These are phyloP conservation scores for Phaethornis superciliosus DNA, from an alignment of 2,113 vertebrate genomes.

Conservation along the genomic window DNA sequence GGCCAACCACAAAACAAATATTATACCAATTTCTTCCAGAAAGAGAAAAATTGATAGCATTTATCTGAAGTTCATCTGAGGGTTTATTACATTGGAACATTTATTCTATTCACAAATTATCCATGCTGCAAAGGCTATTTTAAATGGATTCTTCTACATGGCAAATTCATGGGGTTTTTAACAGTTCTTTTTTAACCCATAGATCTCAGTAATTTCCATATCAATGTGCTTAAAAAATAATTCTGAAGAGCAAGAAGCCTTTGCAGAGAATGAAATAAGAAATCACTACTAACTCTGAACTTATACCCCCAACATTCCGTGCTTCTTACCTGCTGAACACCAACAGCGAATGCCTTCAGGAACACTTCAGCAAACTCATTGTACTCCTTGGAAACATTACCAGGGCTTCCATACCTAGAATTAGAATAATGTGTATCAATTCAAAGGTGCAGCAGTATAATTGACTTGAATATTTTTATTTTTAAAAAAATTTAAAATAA, in stretches of 20 bases:
- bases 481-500: not conserved
- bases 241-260: not conserved
- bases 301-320: not conserved
- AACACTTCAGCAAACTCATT: conserved; percentile 97
- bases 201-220: not conserved
- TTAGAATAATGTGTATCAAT: conserved; percentile 1
- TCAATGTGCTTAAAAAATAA: not conserved
- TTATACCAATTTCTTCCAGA: not conserved
- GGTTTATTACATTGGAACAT: not conserved
- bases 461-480: not conserved
- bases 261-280: not conserved
- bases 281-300: not conserved
- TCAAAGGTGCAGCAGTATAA: not conserved
- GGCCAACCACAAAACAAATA: not conserved
- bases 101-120: not conserved
- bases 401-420: conserved; percentile 94
- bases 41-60: not conserved
- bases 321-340: conserved; percentile 88
- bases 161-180: not conserved
- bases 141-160: not conserved
- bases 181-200: not conserved
- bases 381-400: conserved; percentile 99
- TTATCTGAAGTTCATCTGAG: not conserved
- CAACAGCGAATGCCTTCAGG: conserved; percentile 95
- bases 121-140: not conserved